Evolutionary conservation across 1,140 invertebrate species (phyloP).

Genomic region (Drosophila tsacasi): DNA sequence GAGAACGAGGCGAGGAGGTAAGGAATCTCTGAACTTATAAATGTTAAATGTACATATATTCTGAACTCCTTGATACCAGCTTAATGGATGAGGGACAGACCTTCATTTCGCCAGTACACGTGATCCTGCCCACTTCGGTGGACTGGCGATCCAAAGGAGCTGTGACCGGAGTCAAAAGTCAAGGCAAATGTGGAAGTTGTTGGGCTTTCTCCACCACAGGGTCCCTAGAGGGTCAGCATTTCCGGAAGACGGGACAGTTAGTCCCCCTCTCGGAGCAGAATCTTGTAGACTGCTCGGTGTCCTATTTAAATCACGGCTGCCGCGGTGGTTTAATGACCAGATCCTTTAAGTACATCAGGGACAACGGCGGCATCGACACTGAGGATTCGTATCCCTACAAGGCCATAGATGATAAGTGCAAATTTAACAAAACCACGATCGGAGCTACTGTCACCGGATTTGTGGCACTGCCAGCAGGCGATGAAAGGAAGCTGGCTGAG

Average conservation of each 20-base stretch:
- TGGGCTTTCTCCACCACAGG: slow-evolving; percentile 16
- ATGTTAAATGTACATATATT: too few relatives aligned
- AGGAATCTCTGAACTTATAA: background rate
- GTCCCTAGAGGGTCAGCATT: slow-evolving; percentile 10
- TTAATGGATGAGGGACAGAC: background rate
- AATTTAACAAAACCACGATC: background rate
- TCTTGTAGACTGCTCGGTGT: background rate
- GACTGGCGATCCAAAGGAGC: slow-evolving; percentile 3
- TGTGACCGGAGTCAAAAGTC: slow-evolving; percentile 8
- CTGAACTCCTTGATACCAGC: background rate
- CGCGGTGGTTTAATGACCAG: background rate
- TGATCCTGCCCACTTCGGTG: background rate
- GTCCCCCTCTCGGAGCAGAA: slow-evolving; percentile 8
- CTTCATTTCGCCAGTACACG: background rate
- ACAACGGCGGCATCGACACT: slow-evolving; percentile 11
- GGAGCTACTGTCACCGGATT: background rate
- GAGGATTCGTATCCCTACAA: slow-evolving; percentile 10
- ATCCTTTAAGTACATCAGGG: background rate
- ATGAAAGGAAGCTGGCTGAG: slow-evolving; percentile 5
- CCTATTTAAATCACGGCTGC: background rate
- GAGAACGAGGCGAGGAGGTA: background rate
- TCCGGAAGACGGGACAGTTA: slow-evolving; percentile 1
- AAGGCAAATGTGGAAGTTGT: background rate
- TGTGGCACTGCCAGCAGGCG: background rate
- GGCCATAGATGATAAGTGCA: background rate